Percentiles rank a stretch among this genome's conserved stretches.
These are phyloP conservation scores for Lasioglossum figueresi DNA, from an alignment of 2,888 invertebrate genomes.

Conservation along the genomic window DNA sequence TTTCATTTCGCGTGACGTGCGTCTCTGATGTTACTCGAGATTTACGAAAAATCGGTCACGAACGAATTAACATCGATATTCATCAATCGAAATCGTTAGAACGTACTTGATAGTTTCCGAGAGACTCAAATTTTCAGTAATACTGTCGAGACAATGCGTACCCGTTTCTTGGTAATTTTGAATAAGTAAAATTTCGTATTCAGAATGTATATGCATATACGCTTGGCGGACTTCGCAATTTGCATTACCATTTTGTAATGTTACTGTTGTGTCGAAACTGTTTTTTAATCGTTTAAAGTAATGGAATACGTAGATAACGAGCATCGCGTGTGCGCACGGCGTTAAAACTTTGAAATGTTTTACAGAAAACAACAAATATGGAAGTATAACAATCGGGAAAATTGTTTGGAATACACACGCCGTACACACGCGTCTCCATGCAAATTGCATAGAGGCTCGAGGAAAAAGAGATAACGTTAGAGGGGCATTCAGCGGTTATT, in stretches of 20 bases:
- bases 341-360: neutral
- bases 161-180: neutral
- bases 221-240: neutral
- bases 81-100: neutral
- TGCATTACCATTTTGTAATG: neutral
- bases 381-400: neutral
- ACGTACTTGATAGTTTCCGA: neutral
- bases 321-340: neutral
- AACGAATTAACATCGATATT: neutral
- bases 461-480: slow-evolving; percentile 15
- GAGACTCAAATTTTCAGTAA: neutral
- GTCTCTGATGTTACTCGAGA: neutral
- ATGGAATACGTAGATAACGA: neutral
- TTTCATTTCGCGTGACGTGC: neutral
- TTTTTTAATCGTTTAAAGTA: neutral
- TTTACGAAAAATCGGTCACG: neutral
- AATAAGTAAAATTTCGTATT: neutral
- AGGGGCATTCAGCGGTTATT: slow-evolving; percentile 8
- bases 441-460: neutral
- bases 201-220: neutral
- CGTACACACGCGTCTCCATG: too few relatives aligned
- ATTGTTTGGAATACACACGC: neutral
- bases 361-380: neutral
- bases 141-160: neutral
- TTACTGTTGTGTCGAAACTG: neutral